Evolutionary conservation across 2,888 invertebrate genomes (phyloP).

Genomic region (Ochlodes sylvanus): DNA sequence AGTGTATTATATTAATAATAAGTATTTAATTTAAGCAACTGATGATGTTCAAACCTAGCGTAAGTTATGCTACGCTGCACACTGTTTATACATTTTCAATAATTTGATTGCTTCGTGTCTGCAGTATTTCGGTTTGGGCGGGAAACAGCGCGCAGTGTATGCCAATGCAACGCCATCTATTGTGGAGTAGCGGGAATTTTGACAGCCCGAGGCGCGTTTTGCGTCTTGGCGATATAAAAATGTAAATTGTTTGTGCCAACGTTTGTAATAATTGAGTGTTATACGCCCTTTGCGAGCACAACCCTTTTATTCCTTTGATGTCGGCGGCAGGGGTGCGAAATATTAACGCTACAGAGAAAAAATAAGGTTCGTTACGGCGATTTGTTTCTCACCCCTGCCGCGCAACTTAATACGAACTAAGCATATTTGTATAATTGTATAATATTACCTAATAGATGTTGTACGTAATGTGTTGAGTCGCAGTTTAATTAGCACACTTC

Average conservation of each 20-base stretch:
- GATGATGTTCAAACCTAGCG: slow-evolving; percentile 82
- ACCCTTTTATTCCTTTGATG: slow-evolving; percentile 83
- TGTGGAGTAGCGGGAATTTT: slow-evolving; percentile 67
- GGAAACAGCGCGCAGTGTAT: slow-evolving; percentile 57
- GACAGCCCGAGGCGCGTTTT: slow-evolving; percentile 41
- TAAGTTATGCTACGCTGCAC: slow-evolving; percentile 65
- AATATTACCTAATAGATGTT: slow-evolving; percentile 67
- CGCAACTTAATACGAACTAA: slow-evolving; percentile 73
- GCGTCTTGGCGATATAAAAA: slow-evolving; percentile 57
- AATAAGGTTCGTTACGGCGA: slow-evolving; percentile 78
- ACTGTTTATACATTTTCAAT: slow-evolving; percentile 44
- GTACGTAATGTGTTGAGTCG: slow-evolving; percentile 56
- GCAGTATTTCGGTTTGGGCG: slow-evolving; percentile 61
- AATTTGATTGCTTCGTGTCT: slow-evolving; percentile 39
- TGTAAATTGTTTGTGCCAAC: slow-evolving; percentile 82
- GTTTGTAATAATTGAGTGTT: slow-evolving; percentile 80
- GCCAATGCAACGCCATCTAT: slow-evolving; percentile 78
- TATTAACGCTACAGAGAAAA: slow-evolving; percentile 77
- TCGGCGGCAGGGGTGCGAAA: slow-evolving; percentile 79
- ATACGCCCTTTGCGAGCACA: slow-evolving; percentile 73
- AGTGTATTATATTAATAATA: slow-evolving; percentile 39
- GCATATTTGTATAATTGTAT: slow-evolving; percentile 76
- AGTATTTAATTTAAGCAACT: slow-evolving; percentile 73
- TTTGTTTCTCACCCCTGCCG: slow-evolving; percentile 73
- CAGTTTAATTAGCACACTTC: slow-evolving; percentile 58